Base-by-base conservation (phyloP, 1,140 invertebrate genomes). In the Geopemphigus sp. region DNA sequence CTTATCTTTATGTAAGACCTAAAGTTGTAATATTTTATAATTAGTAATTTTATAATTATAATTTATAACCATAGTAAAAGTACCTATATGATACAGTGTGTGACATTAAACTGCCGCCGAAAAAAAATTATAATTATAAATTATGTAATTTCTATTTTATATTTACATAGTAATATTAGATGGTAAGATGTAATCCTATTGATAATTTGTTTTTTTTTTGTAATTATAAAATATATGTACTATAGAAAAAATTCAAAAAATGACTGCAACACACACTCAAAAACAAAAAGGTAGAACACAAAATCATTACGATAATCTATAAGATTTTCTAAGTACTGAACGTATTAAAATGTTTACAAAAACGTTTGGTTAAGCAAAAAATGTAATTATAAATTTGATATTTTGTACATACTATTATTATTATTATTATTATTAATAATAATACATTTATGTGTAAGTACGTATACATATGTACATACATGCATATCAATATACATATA, bases 21-120 rank as follows among this genome's bases (percentile, higher is more conserved):
- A 78, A 72, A 78, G 39, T 78, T 78, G 56, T 78, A 78, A 63
- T 76, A 78, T 78, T 78, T 78, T 78, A 78, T 78, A 78, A 78
- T 78, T 78, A 78, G 8, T 39, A 39, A 78, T 78, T 78, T 78
- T 78, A 78, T 78, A 78, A 78, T 78, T 78, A 78, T 63, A 78
- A 47, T 76, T 76, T 76, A 76, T 76, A 76, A 76, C 14, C 72
- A 59, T 76, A 76, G 24, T 76, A 76, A 76, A 76, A 78, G 74
- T 78, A 78, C 39, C 74, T 78, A 78, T 78, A 78, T 61, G 29
- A 63, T 61, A 78, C 74, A 78, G 45, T 78, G 74, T 57, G 72
- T 78, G 74, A 78, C 74, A 61, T 78, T 57, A 78, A 78, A 78
- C 74, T 63, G 74, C 63, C 63, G 57, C 32, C 74, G 17, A 78